These are phyloP conservation scores for Clarias fuscus DNA, from an alignment of 2,797 vertebrate species.

Conservation along the genomic window DNA sequence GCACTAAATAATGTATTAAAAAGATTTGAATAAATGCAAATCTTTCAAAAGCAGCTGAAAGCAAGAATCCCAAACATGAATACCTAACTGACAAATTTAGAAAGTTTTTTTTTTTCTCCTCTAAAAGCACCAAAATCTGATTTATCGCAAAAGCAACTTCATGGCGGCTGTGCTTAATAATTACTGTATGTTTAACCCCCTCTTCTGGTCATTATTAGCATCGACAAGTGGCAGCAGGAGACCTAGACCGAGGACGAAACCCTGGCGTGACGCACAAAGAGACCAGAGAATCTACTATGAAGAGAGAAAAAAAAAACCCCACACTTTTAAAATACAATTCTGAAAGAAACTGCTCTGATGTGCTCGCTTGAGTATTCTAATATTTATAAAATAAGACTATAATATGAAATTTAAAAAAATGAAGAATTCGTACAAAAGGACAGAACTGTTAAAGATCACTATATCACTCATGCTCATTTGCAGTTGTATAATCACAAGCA, in stretches of 20 bases:
- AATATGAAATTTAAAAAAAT: not conserved
- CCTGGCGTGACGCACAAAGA: constrained; percentile 22
- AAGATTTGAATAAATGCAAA: not conserved
- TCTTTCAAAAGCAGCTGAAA: not conserved
- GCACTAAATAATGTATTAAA: not conserved
- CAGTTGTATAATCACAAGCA: not conserved
- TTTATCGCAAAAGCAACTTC: not conserved
- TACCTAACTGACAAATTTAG: not conserved
- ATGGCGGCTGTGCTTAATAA: not conserved
- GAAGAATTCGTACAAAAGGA: no score
- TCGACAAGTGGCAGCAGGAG: constrained; percentile 5
- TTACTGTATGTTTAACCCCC: constrained; percentile 26
- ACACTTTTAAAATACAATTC: not conserved
- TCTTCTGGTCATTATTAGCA: constrained; percentile 30
- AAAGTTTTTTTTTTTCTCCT: no score
- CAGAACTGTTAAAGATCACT: not conserved
- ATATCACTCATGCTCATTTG: not conserved
- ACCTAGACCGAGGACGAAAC: constrained; percentile 29
- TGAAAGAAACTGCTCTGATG: not conserved
- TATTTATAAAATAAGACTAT: not conserved
- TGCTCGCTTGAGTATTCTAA: no score
- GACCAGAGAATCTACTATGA: not conserved
- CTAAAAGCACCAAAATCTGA: not conserved
- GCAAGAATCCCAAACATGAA: not conserved
- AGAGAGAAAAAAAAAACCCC: not conserved